Conservation (phyloP, 2,888 invertebrate genomes). For the Trachelus troglodyta region DNA sequence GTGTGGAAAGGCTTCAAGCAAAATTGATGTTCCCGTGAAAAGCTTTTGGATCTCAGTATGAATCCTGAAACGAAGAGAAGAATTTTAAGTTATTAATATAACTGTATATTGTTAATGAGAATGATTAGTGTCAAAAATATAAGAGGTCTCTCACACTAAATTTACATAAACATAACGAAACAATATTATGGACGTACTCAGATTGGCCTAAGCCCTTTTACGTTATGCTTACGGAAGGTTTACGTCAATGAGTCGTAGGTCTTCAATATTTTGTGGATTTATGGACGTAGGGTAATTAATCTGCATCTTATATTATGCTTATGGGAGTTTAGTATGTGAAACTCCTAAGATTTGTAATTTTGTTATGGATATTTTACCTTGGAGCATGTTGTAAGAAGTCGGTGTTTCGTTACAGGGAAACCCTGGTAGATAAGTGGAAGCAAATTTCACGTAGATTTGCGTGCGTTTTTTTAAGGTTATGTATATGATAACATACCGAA, state of each 20-base stretch:
- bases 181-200: background rate
- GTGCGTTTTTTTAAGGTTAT: background rate
- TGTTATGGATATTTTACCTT: background rate
- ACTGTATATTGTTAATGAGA: background rate
- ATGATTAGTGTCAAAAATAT: background rate
- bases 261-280: no score
- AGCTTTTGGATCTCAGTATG: background rate
- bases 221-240: no score
- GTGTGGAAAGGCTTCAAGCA: background rate
- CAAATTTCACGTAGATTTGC: background rate
- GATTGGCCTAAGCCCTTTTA: no score
- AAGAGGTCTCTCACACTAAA: background rate
- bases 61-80: background rate
- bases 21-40: background rate
- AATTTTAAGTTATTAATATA: background rate
- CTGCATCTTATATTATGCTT: no score
- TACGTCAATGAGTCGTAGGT: no score
- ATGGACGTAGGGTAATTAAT: no score
- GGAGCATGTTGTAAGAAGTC: background rate
- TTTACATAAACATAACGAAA: background rate
- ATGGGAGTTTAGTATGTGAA: background rate
- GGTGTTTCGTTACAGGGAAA: background rate
- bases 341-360: background rate
- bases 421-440: background rate
- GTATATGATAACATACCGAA: background rate